Conservation (phyloP, 2,888 invertebrate species). For the Sarcophaga subvicina region DNA sequence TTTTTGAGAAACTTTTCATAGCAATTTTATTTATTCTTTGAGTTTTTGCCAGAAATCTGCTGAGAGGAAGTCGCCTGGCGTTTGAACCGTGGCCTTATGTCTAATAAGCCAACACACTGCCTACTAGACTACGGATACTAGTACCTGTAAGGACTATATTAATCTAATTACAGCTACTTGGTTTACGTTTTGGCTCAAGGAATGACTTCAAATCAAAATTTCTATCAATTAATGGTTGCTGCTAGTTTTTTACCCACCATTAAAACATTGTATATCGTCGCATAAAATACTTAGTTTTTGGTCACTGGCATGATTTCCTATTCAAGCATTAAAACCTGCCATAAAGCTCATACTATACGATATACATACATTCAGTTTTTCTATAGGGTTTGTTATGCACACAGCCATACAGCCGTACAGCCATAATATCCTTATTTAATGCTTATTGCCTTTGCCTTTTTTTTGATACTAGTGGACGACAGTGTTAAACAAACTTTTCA, state of each 20-base stretch:
- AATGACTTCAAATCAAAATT: neutral
- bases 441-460: slow-evolving; percentile 3
- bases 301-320: slow-evolving; percentile 40
- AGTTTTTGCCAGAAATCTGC: no score
- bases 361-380: neutral
- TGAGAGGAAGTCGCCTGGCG: no score
- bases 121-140: no score
- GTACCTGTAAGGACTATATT: no score
- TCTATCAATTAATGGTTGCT: neutral
- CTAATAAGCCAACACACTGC: no score
- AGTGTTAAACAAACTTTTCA: slow-evolving; percentile 26
- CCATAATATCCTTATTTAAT: slow-evolving; percentile 18
- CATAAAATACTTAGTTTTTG: slow-evolving; percentile 38
- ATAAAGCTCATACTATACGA: slow-evolving; percentile 5
- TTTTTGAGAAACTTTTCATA: no score
- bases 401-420: neutral
- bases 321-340: slow-evolving; percentile 41
- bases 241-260: neutral
- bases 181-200: no score
- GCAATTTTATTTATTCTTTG: no score
- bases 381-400: neutral
- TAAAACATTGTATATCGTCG: neutral
- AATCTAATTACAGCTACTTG: no score
- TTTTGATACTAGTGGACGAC: neutral
- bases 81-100: no score